Conservation (phyloP, 2,888 invertebrate genomes). For the Tenthredo mesomela region DNA sequence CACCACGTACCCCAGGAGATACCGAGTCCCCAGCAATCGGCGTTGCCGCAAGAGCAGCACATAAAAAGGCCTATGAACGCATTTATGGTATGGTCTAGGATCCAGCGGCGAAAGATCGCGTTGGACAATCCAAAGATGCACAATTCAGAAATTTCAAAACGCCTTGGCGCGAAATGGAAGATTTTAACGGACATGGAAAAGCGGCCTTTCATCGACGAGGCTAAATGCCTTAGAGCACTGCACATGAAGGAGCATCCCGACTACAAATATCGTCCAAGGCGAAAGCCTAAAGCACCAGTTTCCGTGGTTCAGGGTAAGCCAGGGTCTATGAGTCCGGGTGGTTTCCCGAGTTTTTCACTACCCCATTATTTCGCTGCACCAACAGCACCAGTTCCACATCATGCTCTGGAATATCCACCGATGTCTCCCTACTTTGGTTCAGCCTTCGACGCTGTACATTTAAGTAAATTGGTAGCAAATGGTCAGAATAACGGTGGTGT, state of each 20-base stretch:
- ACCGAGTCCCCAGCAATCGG: conserved; percentile 37
- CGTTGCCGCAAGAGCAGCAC: conserved; percentile 82
- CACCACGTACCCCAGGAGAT: conserved; percentile 63
- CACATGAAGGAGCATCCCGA: conserved; percentile 97
- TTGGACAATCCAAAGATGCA: conserved; percentile 97
- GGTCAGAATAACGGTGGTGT: conserved; percentile 76
- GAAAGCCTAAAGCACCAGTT: conserved; percentile 89
- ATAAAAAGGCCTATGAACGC: conserved; percentile 99
- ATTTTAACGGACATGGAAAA: conserved; percentile 92
- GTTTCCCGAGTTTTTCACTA: conserved; percentile 83
- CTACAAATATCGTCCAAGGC: conserved; percentile 92
- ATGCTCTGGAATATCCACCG: conserved; percentile 83
- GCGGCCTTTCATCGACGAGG: conserved; percentile 96
- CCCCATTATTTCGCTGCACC: conserved; percentile 84
- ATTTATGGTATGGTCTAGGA: conserved; percentile 98
- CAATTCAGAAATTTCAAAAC: conserved; percentile 94
- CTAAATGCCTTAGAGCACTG: conserved; percentile 91
- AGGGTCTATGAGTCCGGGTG: conserved; percentile 69
- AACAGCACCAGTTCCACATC: conserved; percentile 79
- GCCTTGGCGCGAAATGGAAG: conserved; percentile 97
- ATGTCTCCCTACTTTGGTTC: conserved; percentile 88
- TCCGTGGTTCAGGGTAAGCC: conserved; percentile 81
- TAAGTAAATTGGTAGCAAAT: conserved; percentile 80
- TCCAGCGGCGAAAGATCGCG: conserved; percentile 95
- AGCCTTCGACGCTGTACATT: conserved; percentile 84